Evolutionary conservation across 2,888 invertebrate genomes (phyloP).

Genomic region (Stegana nigrithorax): DNA sequence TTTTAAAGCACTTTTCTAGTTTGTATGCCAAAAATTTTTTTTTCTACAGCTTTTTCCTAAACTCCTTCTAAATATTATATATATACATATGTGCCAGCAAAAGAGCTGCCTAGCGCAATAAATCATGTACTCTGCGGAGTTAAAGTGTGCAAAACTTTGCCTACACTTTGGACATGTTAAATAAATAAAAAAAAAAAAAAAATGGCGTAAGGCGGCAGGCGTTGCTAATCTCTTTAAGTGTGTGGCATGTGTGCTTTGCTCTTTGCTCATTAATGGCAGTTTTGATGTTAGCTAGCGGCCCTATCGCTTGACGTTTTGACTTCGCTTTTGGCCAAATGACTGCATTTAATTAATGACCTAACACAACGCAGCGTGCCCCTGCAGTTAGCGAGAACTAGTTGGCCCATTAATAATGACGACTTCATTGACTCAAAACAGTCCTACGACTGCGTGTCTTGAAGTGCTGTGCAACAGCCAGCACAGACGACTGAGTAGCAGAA

Average conservation of each 20-base stretch:
- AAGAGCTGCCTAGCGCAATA: not conserved
- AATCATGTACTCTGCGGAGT: not conserved
- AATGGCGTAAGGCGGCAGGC: no score
- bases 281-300: not conserved
- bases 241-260: not conserved
- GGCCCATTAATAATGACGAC: slow-evolving; percentile 10
- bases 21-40: not conserved
- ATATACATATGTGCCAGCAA: no score
- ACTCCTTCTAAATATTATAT: not conserved
- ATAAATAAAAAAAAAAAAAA: no score
- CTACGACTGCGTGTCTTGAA: no score
- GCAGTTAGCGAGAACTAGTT: slow-evolving; percentile 10
- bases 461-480: no score
- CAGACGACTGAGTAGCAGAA: no score
- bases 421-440: slow-evolving; percentile 1
- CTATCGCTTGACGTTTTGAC: no score
- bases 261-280: not conserved
- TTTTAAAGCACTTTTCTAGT: not conserved
- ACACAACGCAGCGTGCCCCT: not conserved
- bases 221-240: not conserved
- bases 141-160: no score
- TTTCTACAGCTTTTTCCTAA: not conserved
- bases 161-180: no score
- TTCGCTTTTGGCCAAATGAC: no score
- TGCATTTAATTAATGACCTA: slow-evolving; percentile 5